These are phyloP conservation scores for Hippocampus barbouri DNA, from an alignment of 2,113 vertebrate genomes.

Conservation along the genomic window DNA sequence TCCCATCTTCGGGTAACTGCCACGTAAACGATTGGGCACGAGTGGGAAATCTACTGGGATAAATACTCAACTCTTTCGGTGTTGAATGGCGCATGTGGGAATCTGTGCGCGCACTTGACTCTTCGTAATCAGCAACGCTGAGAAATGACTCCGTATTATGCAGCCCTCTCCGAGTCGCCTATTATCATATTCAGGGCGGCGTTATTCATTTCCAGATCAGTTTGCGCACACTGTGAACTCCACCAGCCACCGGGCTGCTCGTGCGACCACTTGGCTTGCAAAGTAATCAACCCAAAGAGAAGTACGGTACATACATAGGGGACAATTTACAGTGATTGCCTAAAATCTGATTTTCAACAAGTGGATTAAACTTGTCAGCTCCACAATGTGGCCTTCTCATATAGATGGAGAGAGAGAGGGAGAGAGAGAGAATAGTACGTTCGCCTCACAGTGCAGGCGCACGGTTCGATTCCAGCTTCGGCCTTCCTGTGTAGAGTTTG, in stretches of 20 bases:
- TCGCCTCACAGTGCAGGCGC: no score
- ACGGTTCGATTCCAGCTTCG: no score
- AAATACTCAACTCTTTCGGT: constrained; percentile 59
- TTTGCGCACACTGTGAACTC: constrained; percentile 55
- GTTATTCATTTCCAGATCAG: constrained; percentile 61
- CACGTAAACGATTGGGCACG: constrained; percentile 65
- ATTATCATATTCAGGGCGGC: constrained; percentile 63
- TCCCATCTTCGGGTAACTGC: constrained; percentile 59
- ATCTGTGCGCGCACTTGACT: constrained; percentile 62
- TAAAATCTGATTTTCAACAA: neutral
- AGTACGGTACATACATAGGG: neutral
- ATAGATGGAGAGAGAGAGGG: no score
- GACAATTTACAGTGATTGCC: neutral
- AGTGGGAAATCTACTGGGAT: constrained; percentile 58
- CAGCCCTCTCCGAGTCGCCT: constrained; percentile 57
- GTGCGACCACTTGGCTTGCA: constrained; percentile 11
- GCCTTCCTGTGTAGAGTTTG: no score
- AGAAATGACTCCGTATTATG: constrained; percentile 57
- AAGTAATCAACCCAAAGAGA: no score
- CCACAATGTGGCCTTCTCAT: no score
- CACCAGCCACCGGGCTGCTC: constrained; percentile 44
- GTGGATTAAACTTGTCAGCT: neutral
- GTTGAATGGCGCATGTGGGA: constrained; percentile 63
- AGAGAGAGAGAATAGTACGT: no score
- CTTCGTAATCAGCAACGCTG: constrained; percentile 62